phyloP scores from a whole-genome alignment of 2,888 invertebrate genomes.

The Diplolepis rosae region DNA sequence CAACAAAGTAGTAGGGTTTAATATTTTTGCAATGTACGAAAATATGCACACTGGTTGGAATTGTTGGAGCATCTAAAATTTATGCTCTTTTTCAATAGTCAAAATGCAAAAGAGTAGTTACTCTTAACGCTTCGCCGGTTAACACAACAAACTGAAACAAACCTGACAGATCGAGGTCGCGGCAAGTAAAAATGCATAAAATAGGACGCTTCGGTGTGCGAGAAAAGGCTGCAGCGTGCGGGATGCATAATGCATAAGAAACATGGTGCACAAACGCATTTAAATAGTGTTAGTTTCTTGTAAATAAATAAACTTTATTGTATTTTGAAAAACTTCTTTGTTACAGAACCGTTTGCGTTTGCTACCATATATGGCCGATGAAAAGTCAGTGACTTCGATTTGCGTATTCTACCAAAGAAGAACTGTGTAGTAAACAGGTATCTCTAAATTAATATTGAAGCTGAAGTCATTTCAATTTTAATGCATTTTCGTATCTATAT shows the following conservation, averaged over 20 bases:
- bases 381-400: constrained; percentile 8
- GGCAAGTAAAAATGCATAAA: constrained; percentile 55
- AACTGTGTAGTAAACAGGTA: not conserved
- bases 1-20: not conserved
- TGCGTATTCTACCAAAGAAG: not conserved
- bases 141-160: constrained; percentile 7
- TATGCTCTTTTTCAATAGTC: not conserved
- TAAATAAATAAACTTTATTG: constrained; percentile 36
- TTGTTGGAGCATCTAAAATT: not conserved
- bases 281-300: constrained; percentile 28
- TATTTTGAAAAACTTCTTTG: constrained; percentile 35
- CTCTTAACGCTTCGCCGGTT: constrained; percentile 13
- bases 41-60: not conserved
- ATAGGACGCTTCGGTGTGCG: constrained; percentile 43
- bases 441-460: not conserved
- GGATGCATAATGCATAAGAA: constrained; percentile 61
- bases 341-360: constrained; percentile 2
- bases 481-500: not conserved
- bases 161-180: constrained; percentile 43
- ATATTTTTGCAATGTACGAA: not conserved
- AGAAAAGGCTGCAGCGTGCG: constrained; percentile 37
- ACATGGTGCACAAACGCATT: constrained; percentile 52
- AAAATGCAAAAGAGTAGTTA: not conserved
- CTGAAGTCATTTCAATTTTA: constrained; percentile 6
- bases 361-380: constrained; percentile 5